Base-by-base conservation (phyloP, 1,140 invertebrate species). In the Colletes latitarsis region DNA sequence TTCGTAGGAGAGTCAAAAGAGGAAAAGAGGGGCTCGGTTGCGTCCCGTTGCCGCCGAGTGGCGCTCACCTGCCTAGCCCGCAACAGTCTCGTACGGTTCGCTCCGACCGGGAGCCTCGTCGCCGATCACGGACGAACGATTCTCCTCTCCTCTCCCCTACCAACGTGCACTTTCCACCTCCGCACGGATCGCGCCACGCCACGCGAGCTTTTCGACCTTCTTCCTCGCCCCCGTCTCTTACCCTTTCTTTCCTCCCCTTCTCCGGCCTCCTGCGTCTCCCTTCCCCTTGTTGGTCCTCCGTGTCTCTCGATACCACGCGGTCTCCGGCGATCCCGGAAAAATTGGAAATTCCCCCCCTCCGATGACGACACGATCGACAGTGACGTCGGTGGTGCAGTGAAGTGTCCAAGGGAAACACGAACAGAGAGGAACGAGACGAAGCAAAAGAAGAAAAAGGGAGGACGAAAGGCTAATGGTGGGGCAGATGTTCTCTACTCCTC, bases 11-110 rank as follows among this genome's bases (percentile, higher is more conserved):
- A 86, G 83, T 85, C 78, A 86, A 86, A 86, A 86, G 85, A 88
- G 86, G 82, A 77, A 83, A 86, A 89, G 88, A 88, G 87, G 88
- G 87, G 82, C 64, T 82, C 71, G 80, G 75, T 77, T 83, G 86
- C 83, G 77, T 78, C 79, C 77, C 77, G 82, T 78, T 82, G 88
- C 89, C 88, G 83, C 88, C 84, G 85, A 83, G 88, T 72, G 89
- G 89, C 89, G 89, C 89, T 89, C 86, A 88, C 88, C 88, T 89
- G 82, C 83, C 77, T 88, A 77, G 78, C 64, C 72, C 77, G 84
- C 84, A 86, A 86, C 85, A 86, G 85, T 86, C 85, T 86, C 85
- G 81, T 86, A 86, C 85, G 71, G 83, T 84, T 84, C 82, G 82
- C 69, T 85, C 82, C 30, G 82, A 74, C 85, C 81, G 84, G 81